phyloP scores from a whole-genome alignment of 2,888 invertebrate species.

The Didymodactylos carnosus region DNA sequence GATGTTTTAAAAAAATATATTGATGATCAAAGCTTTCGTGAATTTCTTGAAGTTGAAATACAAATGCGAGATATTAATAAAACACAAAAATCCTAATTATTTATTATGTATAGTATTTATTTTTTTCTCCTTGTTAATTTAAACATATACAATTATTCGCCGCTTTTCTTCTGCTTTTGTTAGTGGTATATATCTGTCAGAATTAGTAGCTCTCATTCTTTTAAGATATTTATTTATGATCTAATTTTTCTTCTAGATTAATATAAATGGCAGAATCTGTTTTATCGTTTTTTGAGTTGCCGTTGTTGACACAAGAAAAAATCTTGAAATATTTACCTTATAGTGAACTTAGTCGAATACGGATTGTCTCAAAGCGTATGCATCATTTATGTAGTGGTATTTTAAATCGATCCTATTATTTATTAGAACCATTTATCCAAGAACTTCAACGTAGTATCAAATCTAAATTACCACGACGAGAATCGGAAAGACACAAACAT shows the following conservation, averaged over 20 bases:
- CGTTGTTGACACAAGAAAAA: not conserved
- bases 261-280: no score
- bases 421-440: slow-evolving; percentile 56
- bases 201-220: no score
- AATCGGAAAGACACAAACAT: slow-evolving; percentile 67
- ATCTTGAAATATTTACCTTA: not conserved
- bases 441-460: slow-evolving; percentile 57
- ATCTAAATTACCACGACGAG: slow-evolving; percentile 58
- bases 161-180: no score
- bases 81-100: no score
- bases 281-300: not conserved
- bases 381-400: slow-evolving; percentile 46
- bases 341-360: not conserved
- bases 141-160: no score
- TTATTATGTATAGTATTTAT: not conserved
- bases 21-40: not conserved
- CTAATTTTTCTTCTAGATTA: no score
- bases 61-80: no score
- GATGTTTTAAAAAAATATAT: not conserved
- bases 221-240: no score
- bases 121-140: not conserved
- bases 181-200: no score
- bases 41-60: not conserved
- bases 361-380: not conserved
- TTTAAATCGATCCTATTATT: slow-evolving; percentile 59